phyloP scores from a whole-genome alignment of 2,113 vertebrate genomes.

The Oostethus manadensis region DNA sequence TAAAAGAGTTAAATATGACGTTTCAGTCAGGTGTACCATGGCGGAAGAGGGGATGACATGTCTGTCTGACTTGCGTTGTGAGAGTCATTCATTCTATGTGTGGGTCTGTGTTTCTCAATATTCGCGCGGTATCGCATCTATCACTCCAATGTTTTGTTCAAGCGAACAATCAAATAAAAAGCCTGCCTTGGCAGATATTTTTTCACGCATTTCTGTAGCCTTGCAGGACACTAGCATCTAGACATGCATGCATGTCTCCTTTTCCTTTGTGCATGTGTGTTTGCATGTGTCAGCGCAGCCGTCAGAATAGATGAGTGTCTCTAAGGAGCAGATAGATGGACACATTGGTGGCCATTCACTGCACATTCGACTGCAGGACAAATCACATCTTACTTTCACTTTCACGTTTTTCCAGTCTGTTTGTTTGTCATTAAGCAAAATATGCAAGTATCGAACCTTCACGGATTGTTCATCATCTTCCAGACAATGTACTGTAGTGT shows the following conservation, averaged over 20 bases:
- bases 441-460: too few species aligned
- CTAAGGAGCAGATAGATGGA: slow-evolving; percentile 48
- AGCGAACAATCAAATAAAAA: slow-evolving; percentile 30
- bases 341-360: slow-evolving; percentile 15
- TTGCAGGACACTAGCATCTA: slow-evolving; percentile 46
- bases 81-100: slow-evolving; percentile 17
- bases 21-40: slow-evolving; percentile 23
- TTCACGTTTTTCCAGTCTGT: not conserved
- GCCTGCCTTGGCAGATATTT: slow-evolving; percentile 25
- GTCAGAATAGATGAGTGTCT: slow-evolving; percentile 58
- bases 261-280: slow-evolving; percentile 37
- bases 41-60: slow-evolving; percentile 9
- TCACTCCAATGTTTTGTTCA: slow-evolving; percentile 29
- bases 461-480: too few species aligned
- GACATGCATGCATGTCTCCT: slow-evolving; percentile 47
- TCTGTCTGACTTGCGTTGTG: slow-evolving; percentile 13
- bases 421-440: not conserved
- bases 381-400: too few species aligned
- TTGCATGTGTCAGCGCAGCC: slow-evolving; percentile 55
- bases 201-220: slow-evolving; percentile 32
- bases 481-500: too few species aligned
- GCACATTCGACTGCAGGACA: not conserved
- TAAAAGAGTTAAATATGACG: slow-evolving; percentile 5
- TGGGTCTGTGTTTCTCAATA: slow-evolving; percentile 8
- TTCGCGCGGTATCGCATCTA: slow-evolving; percentile 13